Base-by-base conservation (phyloP, 1,140 invertebrate species). In the Centruroides vittatus region DNA sequence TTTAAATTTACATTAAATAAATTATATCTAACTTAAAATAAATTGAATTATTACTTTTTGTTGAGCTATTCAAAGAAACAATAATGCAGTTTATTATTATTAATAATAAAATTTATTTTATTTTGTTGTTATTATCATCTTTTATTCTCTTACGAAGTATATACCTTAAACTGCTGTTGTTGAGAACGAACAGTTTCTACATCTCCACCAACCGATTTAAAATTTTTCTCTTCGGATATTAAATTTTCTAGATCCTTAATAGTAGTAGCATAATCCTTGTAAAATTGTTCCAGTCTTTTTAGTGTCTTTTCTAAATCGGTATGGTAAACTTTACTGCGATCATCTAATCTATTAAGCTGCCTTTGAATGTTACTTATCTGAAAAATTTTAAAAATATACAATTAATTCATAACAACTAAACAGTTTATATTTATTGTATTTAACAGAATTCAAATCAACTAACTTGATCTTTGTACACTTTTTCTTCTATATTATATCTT, bases 161-260 rank as follows among this genome's bases (percentile, higher is more conserved):
- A 58, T 57, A 63, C 62, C 53, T 64, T 64, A 23, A 66, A 62
- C 53, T 61, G 89, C 66, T 91, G 87, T 73, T 95, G 91, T 67
- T 94, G 91, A 3, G 82, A 78, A 49, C 89, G 81, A 66, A 98
- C 94, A 35, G 84, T 84, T 49, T 91, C 88, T 6, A 94, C 85
- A 71, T 96, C 91, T 0, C 89, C 90, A 41, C 87, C 89, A 4
- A 95, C 85, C 0, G 90, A 84, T 71, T 90, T 89, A 64, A 95
- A 81, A 64, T 80, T 81, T 34, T 82, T 78, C 10, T 90, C 79
- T 70, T 89, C 81, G 61, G 86, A 84, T 48, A 78, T 70, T 5
- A 86, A 83, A 65, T 88, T 83, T 62, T 84, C 79, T 9, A 95
- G 84, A 63, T 88, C 85, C 41, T 85, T 83, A 68, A 89, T 78